Conservation (phyloP, 2,888 invertebrate species). For the Diabrotica balteata region DNA sequence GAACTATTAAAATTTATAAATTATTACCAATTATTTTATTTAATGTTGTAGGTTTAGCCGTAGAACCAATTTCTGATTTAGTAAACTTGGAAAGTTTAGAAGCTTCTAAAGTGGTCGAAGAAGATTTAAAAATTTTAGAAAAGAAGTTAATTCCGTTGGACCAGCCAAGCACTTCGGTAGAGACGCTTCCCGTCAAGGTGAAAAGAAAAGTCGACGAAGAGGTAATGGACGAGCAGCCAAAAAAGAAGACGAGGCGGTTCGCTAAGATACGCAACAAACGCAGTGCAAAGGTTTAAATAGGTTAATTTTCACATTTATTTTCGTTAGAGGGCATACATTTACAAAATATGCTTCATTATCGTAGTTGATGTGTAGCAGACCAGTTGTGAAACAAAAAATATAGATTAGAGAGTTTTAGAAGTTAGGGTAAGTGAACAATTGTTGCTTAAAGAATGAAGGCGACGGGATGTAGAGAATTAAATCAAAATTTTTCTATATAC, state of each 20-base stretch:
- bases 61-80: conserved; percentile 18
- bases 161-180: conserved; percentile 34
- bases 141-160: conserved; percentile 24
- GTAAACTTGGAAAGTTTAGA: conserved; percentile 18
- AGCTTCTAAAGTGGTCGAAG: conserved; percentile 21
- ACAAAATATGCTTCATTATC: conserved; percentile 42
- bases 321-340: conserved; percentile 33
- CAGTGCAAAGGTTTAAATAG: conserved; percentile 29
- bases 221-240: conserved; percentile 41
- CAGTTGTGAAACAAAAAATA: conserved; percentile 36
- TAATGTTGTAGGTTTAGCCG: conserved; percentile 2
- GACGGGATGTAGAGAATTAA: conserved; percentile 10
- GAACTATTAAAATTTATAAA: too few relatives aligned
- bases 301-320: conserved; percentile 7
- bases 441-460: conserved; percentile 34
- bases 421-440: conserved; percentile 35
- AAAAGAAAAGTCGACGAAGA: conserved; percentile 54
- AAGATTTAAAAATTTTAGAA: conserved; percentile 24
- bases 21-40: too few relatives aligned
- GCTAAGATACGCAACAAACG: conserved; percentile 53
- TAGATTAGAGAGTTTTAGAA: conserved; percentile 39
- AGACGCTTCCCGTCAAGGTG: conserved; percentile 30
- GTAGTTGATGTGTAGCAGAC: conserved; percentile 45
- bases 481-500: conserved; percentile 27
- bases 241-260: conserved; percentile 50